Evolutionary conservation across 1,140 invertebrate genomes (phyloP).

Genomic region (Drosophila willistoni): DNA sequence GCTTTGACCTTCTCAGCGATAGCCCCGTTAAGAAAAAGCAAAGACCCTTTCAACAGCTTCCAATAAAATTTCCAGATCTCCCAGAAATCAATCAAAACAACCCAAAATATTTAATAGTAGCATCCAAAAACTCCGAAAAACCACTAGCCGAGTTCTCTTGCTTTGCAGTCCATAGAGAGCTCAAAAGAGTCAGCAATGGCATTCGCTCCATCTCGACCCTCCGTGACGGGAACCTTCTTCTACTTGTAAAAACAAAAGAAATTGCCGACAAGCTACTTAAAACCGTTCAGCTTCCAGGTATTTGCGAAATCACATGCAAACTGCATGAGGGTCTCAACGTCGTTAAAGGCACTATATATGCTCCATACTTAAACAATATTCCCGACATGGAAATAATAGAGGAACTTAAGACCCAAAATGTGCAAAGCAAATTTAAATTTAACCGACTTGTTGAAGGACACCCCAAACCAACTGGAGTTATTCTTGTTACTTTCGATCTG

Average conservation of each 20-base stretch:
- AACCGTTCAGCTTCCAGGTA: too few species aligned
- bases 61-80: constrained; percentile 5
- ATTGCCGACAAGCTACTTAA: constrained; percentile 10
- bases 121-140: constrained; percentile 17
- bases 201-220: constrained; percentile 15
- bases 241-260: constrained; percentile 3
- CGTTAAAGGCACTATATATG: constrained; percentile 22
- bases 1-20: too few species aligned
- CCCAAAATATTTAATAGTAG: constrained; percentile 13
- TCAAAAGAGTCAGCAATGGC: constrained; percentile 14
- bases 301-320: constrained; percentile 14
- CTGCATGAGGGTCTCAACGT: constrained; percentile 14
- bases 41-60: constrained; percentile 13
- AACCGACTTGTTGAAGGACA: constrained; percentile 5
- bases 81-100: constrained; percentile 11
- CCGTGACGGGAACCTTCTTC: neutral
- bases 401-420: constrained; percentile 16
- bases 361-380: constrained; percentile 14
- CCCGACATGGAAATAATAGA: constrained; percentile 19
- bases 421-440: constrained; percentile 17
- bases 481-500: constrained; percentile 17
- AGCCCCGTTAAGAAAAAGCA: neutral
- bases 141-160: constrained; percentile 3
- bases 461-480: constrained; percentile 17
- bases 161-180: constrained; percentile 4